Conservation (phyloP, 2,113 vertebrate species). For the Chroicocephalus ridibundus region DNA sequence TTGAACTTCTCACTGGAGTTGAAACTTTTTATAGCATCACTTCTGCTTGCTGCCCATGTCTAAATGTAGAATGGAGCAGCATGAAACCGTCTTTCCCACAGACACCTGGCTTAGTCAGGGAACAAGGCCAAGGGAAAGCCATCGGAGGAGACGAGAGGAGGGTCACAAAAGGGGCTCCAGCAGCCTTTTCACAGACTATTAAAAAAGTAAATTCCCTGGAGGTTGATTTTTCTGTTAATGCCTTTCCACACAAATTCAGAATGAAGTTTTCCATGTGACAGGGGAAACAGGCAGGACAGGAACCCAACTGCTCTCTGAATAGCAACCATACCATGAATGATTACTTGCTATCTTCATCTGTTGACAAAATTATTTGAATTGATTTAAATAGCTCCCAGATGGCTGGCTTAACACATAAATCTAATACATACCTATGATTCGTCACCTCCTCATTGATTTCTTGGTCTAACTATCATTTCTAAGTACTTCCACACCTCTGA, state of each 20-base stretch:
- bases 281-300: neutral
- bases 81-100: conserved; percentile 13
- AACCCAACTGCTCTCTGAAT: neutral
- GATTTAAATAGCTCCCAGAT: neutral
- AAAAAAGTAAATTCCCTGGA: neutral
- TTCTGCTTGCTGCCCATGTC: neutral
- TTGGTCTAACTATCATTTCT: neutral
- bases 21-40: conserved; percentile 34
- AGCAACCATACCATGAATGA: neutral
- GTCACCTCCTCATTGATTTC: neutral
- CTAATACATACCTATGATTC: neutral
- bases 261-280: neutral
- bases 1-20: neutral
- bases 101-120: conserved; percentile 26
- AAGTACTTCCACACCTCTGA: neutral
- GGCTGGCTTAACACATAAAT: neutral
- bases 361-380: neutral
- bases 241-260: neutral
- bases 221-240: neutral
- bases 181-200: neutral
- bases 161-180: neutral
- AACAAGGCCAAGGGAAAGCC: conserved; percentile 17
- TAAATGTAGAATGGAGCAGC: conserved; percentile 22
- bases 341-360: neutral
- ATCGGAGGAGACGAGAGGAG: neutral